Evolutionary conservation across 1,140 invertebrate species (phyloP).

Genomic region (Drosophila pandora): DNA sequence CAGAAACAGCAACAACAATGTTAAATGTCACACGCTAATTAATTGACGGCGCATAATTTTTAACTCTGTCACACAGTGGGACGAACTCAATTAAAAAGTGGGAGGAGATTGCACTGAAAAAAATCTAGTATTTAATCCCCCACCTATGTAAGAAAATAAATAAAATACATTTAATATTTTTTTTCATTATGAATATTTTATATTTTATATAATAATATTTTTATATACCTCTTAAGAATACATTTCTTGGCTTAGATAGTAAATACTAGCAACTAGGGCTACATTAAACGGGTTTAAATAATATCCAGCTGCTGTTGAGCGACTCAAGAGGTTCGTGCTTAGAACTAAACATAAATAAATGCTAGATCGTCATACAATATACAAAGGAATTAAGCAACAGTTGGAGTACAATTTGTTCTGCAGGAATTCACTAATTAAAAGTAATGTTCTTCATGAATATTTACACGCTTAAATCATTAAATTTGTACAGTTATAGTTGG

Average conservation of each 20-base stretch:
- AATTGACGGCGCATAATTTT: conserved; percentile 53
- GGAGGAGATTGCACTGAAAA: background rate
- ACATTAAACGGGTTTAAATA: conserved; percentile 44
- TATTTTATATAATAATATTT: conserved; percentile 75
- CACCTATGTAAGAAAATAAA: background rate
- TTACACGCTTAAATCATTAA: conserved; percentile 65
- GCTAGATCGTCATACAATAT: conserved; percentile 51
- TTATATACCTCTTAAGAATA: conserved; percentile 34
- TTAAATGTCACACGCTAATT: conserved; percentile 77
- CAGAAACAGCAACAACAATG: conserved; percentile 53
- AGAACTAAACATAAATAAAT: conserved; percentile 59
- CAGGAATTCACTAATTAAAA: conserved; percentile 73
- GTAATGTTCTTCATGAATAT: conserved; percentile 61
- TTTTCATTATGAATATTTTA: conserved; percentile 72
- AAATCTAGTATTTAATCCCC: background rate
- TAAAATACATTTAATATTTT: conserved; percentile 11
- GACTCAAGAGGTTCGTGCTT: conserved; percentile 52
- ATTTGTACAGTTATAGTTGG: conserved; percentile 69
- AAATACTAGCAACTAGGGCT: conserved; percentile 55
- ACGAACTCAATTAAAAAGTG: conserved; percentile 31
- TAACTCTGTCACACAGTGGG: conserved; percentile 47
- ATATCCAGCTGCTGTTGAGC: conserved; percentile 45
- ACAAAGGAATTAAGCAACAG: conserved; percentile 46
- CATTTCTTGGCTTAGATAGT: conserved; percentile 35
- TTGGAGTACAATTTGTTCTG: conserved; percentile 41